A percentile compares a stretch with the other conserved stretches of the same genome.
These are phyloP conservation scores for Merluccius polli DNA, from an alignment of 2,797 vertebrate species.

Conservation along the genomic window DNA sequence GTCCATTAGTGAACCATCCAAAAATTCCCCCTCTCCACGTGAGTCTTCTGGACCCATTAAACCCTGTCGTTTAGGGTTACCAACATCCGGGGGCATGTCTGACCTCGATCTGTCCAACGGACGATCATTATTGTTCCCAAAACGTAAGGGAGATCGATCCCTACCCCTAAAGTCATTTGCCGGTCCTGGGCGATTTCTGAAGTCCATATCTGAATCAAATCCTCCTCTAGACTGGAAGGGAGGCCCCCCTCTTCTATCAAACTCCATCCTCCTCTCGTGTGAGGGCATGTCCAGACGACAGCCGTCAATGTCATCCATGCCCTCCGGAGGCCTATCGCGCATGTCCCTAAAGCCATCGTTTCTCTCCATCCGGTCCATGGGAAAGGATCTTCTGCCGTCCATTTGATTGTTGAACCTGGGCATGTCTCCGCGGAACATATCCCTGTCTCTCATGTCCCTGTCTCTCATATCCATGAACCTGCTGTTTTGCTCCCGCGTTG, in stretches of 20 bases:
- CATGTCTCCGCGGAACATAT: conserved; percentile 71
- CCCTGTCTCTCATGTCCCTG: conserved; percentile 81
- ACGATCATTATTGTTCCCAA: conserved; percentile 78
- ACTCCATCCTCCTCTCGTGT: conserved; percentile 68
- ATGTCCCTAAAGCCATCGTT: conserved; percentile 76
- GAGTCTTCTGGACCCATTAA: conserved; percentile 49
- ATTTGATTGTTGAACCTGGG: conserved; percentile 70
- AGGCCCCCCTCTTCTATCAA: conserved; percentile 64
- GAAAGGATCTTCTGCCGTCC: conserved; percentile 72
- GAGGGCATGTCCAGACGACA: conserved; percentile 65
- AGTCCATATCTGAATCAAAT: conserved; percentile 80
- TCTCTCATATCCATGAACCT: conserved; percentile 83
- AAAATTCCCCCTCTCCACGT: conserved; percentile 55
- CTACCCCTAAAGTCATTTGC: conserved; percentile 78
- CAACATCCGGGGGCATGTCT: conserved; percentile 71
- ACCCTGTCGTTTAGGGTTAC: conserved; percentile 69
- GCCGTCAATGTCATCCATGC: conserved; percentile 51
- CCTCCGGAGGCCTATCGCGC: conserved; percentile 73
- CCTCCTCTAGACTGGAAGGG: conserved; percentile 68
- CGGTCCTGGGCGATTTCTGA: conserved; percentile 81
- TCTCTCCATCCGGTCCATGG: conserved; percentile 60
- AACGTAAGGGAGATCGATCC: conserved; percentile 82
- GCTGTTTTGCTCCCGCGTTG: conserved; percentile 72
- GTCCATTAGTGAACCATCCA: conserved; percentile 61
- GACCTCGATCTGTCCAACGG: conserved; percentile 76